phyloP scores from a whole-genome alignment of 1,140 invertebrate genomes.

The Drosophila burlai region DNA sequence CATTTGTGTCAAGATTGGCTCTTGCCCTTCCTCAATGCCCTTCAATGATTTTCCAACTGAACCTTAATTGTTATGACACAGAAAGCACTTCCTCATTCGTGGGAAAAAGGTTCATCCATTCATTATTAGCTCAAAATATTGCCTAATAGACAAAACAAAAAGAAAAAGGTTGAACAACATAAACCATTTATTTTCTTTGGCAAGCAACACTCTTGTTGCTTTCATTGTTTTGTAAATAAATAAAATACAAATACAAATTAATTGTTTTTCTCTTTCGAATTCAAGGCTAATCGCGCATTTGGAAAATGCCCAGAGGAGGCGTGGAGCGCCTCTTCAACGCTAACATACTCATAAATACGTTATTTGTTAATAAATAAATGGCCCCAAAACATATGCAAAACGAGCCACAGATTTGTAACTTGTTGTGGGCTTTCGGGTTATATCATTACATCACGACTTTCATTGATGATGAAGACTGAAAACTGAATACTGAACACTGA shows the following conservation, averaged over 20 bases:
- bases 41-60: neutral
- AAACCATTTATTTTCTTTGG: neutral
- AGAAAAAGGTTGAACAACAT: neutral
- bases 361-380: conserved; percentile 60
- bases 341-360: conserved; percentile 30
- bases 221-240: conserved; percentile 12
- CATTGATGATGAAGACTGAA: conserved; percentile 28
- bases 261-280: conserved; percentile 2
- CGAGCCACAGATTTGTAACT: conserved; percentile 33
- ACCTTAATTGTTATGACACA: neutral
- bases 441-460: conserved; percentile 56
- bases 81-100: conserved; percentile 1
- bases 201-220: neutral
- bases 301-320: conserved; percentile 20
- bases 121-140: conserved; percentile 4
- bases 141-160: neutral
- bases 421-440: conserved; percentile 38
- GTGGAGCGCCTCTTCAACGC: conserved; percentile 16
- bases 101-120: neutral
- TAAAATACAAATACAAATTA: neutral
- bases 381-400: conserved; percentile 39
- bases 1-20: neutral
- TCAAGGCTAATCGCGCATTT: conserved; percentile 18
- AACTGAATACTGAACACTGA: neutral
- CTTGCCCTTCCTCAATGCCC: neutral